Evolutionary conservation across 2,797 vertebrate species (phyloP).

Genomic region (Micromesistius poutassou): DNA sequence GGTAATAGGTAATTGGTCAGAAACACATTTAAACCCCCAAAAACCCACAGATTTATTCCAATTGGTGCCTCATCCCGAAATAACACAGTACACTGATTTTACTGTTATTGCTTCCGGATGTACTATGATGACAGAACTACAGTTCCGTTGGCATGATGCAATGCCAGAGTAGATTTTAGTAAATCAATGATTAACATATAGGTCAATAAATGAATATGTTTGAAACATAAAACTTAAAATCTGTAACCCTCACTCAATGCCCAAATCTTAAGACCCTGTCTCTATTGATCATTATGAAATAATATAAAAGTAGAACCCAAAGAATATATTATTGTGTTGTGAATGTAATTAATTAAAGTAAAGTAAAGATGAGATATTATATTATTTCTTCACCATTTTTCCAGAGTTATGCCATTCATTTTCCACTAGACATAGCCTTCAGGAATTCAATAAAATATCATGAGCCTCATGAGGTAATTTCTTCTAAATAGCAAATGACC

Average conservation of each 20-base stretch:
- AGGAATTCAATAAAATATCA: neutral
- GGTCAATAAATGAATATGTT: no score
- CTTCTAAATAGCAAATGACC: neutral
- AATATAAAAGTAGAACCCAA: neutral
- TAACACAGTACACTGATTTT: neutral
- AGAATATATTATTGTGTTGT: conserved; percentile 26
- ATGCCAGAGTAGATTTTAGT: neutral
- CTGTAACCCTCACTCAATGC: neutral
- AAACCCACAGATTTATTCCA: neutral
- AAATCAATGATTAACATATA: neutral
- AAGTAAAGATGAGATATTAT: neutral
- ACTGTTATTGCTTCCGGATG: neutral
- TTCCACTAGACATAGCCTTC: neutral
- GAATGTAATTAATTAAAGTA: conserved; percentile 29
- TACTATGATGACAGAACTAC: neutral
- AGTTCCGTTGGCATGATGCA: neutral
- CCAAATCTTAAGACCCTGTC: neutral
- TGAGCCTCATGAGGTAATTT: neutral
- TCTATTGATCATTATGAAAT: neutral
- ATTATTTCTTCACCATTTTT: neutral
- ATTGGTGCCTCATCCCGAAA: neutral
- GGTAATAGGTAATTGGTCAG: neutral
- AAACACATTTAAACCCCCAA: neutral
- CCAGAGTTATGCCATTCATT: no score
- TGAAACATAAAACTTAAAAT: neutral